Conservation (phyloP, 2,888 invertebrate genomes). For the Hydrotaea cyrtoneurina region DNA sequence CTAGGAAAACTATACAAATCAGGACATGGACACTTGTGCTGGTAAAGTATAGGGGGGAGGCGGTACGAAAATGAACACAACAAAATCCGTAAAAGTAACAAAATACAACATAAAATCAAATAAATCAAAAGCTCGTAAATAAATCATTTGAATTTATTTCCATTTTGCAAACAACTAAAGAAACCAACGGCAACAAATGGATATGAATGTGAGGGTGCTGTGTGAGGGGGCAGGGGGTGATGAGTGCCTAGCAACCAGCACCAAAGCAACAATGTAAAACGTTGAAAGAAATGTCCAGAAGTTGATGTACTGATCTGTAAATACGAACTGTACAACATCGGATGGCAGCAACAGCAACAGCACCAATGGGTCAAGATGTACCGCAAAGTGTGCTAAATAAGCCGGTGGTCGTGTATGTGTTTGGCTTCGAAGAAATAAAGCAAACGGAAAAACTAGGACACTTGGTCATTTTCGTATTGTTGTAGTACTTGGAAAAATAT, state of each 20-base stretch:
- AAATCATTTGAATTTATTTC: slow-evolving; percentile 76
- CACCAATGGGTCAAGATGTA: slow-evolving; percentile 25
- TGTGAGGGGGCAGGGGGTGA: too few species aligned
- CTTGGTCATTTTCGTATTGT: neutral
- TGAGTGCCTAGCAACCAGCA: too few species aligned
- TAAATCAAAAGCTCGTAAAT: slow-evolving; percentile 79
- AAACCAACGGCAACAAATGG: neutral
- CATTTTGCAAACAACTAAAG: slow-evolving; percentile 28
- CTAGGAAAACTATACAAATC: too few species aligned
- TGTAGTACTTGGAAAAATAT: neutral
- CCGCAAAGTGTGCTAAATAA: neutral
- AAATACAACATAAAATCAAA: slow-evolving; percentile 73
- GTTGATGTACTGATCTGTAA: slow-evolving; percentile 3
- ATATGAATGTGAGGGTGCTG: neutral
- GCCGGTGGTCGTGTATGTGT: neutral
- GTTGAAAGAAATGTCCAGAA: slow-evolving; percentile 11
- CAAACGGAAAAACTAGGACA: slow-evolving; percentile 7
- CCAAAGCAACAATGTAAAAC: neutral
- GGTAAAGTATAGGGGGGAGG: too few species aligned
- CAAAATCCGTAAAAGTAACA: slow-evolving; percentile 18
- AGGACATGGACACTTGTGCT: neutral
- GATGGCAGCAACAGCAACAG: neutral
- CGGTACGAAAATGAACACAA: neutral
- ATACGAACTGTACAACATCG: neutral
- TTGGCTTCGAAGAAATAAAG: too few species aligned